Conservation (phyloP, 2,797 vertebrate species). For the Mus spretus region DNA sequence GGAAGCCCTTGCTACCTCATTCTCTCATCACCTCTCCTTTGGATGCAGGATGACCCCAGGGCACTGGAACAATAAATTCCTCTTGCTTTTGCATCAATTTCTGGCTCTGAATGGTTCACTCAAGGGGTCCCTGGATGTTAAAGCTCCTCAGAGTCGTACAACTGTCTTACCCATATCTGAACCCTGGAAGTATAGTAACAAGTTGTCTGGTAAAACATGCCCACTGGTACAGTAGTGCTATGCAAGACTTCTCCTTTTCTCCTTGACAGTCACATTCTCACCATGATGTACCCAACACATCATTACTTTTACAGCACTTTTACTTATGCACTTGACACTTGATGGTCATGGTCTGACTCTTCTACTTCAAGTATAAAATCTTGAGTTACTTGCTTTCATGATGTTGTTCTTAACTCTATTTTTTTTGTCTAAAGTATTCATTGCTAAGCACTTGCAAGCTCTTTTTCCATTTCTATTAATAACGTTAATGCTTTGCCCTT, state of each 20-base stretch:
- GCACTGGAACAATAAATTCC: too few species aligned
- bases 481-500: background rate
- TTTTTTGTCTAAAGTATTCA: background rate
- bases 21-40: too few species aligned
- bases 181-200: too few species aligned
- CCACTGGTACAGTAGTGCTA: background rate
- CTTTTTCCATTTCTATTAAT: background rate
- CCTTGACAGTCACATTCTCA: background rate
- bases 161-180: too few species aligned
- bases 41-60: too few species aligned
- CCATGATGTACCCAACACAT: background rate
- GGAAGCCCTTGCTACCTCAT: too few species aligned
- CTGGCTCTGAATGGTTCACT: too few species aligned
- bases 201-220: fast-evolving
- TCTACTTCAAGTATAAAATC: constrained; percentile 31
- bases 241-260: background rate
- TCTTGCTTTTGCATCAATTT: too few species aligned
- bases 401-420: too few species aligned
- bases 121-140: too few species aligned
- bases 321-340: background rate
- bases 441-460: background rate
- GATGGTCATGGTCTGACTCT: fast-evolving
- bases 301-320: background rate
- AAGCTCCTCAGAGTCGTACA: too few species aligned
- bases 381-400: background rate